Base-by-base conservation (phyloP, 53 echinoderm and acorn worm species). In the Temnopleurus reevesii region DNA sequence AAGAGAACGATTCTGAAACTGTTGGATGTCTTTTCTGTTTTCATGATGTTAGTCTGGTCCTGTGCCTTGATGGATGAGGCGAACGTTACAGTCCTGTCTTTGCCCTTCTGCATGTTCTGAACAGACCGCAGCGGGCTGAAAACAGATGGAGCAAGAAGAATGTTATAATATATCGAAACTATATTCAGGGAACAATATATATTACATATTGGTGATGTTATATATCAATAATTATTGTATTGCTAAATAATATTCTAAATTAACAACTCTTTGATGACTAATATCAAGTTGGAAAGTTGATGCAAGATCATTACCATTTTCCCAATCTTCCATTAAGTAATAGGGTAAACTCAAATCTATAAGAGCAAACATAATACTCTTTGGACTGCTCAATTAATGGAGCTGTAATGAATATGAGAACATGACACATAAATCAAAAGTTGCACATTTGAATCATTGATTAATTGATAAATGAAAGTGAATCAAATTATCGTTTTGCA, bases 1-100 rank as follows among this genome's bases (percentile, higher is more conserved):
- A 97, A 94, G 12, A 97, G 89, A 5, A 97, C 97, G 13, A 96
- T 81, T 55, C 93, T 89, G 84, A 96, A 95, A 27, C 91, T 89
- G 65, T 86, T 89, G 0, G 91, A 55, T 35, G 59, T 58, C 77
- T 96, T 96, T 36, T 96, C 96, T 0, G 91, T 92, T 83, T 91
- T 89, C 95, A 93, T 93, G 18, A 49, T 87, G 76, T 19, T 46
- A 1, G 8, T 29, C 31, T 65, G 47, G 51, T 87, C 71, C 18
- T 31, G 46, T 8, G 34, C 19, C 46, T 66, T 66, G 19, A 54
- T 66, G 13, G 87, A 33, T 13, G 66, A 47, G 38, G 59, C 21
- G 53, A 87, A 64, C 45, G 88, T 49, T 71, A 64, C 71, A 1
- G 43, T 13, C 17, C 61, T 44, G 25, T 85, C 86, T 15, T 60